These are phyloP conservation scores for Aphis gossypii DNA, from an alignment of 1,140 invertebrate species.

Conservation along the genomic window DNA sequence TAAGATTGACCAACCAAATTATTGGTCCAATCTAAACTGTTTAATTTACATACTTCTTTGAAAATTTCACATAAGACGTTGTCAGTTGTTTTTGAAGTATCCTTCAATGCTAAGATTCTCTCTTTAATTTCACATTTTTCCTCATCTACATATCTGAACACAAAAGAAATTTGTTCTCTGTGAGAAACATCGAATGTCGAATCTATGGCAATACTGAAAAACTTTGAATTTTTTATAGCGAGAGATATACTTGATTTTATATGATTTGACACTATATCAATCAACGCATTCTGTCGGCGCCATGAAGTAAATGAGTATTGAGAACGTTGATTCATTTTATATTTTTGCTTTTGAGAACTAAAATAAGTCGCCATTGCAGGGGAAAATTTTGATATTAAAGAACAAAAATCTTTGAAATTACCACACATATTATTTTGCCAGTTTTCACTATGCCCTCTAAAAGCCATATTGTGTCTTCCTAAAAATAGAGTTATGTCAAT, in stretches of 20 bases:
- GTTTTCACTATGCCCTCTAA: background rate
- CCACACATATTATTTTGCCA: background rate
- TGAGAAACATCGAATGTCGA: background rate
- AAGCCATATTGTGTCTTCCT: background rate
- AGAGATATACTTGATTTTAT: conserved; percentile 3
- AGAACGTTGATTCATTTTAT: background rate
- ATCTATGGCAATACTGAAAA: background rate
- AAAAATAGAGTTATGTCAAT: background rate
- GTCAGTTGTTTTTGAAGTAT: background rate
- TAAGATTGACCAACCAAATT: background rate
- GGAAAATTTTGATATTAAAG: background rate
- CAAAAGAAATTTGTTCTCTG: background rate
- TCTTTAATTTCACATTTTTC: background rate
- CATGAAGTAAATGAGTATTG: conserved; percentile 14
- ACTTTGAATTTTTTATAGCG: background rate
- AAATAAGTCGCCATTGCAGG: too few species aligned
- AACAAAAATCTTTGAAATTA: background rate
- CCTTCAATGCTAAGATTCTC: background rate
- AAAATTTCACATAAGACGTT: background rate
- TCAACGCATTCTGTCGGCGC: conserved; percentile 1
- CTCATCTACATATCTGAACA: background rate
- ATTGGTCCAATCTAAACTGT: background rate
- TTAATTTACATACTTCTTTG: background rate
- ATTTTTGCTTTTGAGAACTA: too few species aligned
- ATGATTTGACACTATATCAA: background rate